phyloP scores from a whole-genome alignment of 2,888 invertebrate genomes.

The Agrilus mali region DNA sequence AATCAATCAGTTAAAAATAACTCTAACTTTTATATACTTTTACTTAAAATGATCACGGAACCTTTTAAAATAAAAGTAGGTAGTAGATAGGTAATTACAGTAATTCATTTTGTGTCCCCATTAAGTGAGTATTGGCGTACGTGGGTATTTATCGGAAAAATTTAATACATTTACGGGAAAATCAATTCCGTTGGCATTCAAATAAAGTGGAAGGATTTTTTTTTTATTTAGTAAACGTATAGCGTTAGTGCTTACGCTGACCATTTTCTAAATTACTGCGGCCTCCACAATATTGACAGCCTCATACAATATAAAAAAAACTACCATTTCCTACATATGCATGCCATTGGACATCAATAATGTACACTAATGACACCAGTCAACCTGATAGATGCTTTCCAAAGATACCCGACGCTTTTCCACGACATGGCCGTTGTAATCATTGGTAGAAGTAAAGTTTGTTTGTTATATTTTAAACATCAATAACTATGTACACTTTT shows the following conservation, averaged over 20 bases:
- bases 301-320: slow-evolving; percentile 22
- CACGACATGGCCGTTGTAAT: too few relatives aligned
- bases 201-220: slow-evolving; percentile 23
- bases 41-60: not conserved
- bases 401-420: too few relatives aligned
- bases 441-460: too few relatives aligned
- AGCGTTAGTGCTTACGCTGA: slow-evolving; percentile 13
- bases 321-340: slow-evolving; percentile 25
- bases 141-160: too few relatives aligned
- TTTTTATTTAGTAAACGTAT: slow-evolving; percentile 11
- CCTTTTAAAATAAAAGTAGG: not conserved
- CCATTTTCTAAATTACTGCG: slow-evolving; percentile 22
- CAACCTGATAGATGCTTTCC: too few relatives aligned
- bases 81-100: not conserved
- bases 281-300: slow-evolving; percentile 21
- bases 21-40: not conserved
- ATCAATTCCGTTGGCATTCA: slow-evolving; percentile 26
- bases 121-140: too few relatives aligned
- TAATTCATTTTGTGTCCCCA: too few relatives aligned
- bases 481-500: too few relatives aligned
- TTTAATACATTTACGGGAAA: slow-evolving; percentile 18
- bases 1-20: too few relatives aligned
- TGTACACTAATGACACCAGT: slow-evolving; percentile 18
- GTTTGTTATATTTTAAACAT: too few relatives aligned
- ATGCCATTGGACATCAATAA: slow-evolving; percentile 26